Evolutionary conservation across 2,888 invertebrate genomes (phyloP), one percentile per base, ranked within the genome.

Genomic region (Agrochola litura): DNA sequence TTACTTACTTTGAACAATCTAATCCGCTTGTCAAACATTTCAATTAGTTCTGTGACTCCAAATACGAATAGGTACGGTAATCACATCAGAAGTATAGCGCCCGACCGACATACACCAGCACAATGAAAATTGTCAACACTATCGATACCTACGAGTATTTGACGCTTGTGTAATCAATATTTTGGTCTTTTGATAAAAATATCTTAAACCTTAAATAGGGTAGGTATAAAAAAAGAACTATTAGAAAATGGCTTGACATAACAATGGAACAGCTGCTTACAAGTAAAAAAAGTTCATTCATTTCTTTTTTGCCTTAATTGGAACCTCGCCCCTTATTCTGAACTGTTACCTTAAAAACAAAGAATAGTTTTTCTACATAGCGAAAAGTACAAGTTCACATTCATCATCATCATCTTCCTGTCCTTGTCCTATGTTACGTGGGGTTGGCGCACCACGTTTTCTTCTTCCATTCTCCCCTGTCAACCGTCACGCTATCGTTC

Each of bases 21-120:
- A 58, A 73, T 70, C 9, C 8, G 19, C 49, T 60, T 60, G 72
- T 73, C n/a, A 60, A 49, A 49, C n/a, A 1, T 49, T 14, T 37
- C 37, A 70, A 49, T 71, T 60, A 73, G 60, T 41, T 60, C 37
- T 0, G 19, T 49, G 30, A 14, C 14, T 30, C n/a, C 22, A 9
- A 19, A 58, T 14, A 37, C 49, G 49, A 41, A 49, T 25, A 30
- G 30, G 30, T 30, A 37, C 56, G n/a, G n/a, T n/a, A 58, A 70
- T 73, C 8, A 6, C 46, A 1, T 19, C 71, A n/a, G 25, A 30
- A 6, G 30, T n/a, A 37, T 37, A 58, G 6, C 25, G 5, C 10
- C 22, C n/a, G 10, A 30, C 14, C 9, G 8, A 60, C 14, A 30
- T 30, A 30, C 30, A 43, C 6, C 14, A 30, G 43, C 16, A 12